Percentiles rank a stretch among this genome's conserved stretches.
Evolutionary conservation across 2,888 invertebrate genomes (phyloP).

Genomic region (Harpagoxenus sublaevis): DNA sequence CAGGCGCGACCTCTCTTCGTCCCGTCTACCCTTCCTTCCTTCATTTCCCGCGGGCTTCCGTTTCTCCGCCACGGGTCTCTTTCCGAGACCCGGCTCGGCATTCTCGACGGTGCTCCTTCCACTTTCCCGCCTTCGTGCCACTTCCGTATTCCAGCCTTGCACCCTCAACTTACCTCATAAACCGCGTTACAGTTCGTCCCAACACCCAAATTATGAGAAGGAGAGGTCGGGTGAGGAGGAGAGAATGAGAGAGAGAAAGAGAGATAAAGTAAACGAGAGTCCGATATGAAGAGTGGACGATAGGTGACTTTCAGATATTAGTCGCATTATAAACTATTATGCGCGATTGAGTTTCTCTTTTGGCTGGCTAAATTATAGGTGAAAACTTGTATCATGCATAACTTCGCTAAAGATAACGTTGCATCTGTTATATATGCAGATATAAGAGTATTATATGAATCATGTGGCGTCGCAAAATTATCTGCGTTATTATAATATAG

Average conservation of each 20-base stretch:
- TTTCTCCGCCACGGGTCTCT: conserved; percentile 22
- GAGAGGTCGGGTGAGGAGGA: not conserved
- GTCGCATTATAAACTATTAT: conserved; percentile 65
- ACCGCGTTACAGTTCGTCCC: conserved; percentile 61
- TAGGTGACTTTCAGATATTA: conserved; percentile 65
- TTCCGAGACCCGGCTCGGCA: conserved; percentile 10
- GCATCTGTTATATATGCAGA: not conserved
- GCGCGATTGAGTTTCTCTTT: conserved; percentile 59
- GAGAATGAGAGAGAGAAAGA: not conserved
- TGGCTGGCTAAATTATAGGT: conserved; percentile 63
- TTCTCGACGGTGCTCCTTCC: conserved; percentile 29
- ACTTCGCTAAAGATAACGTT: not conserved
- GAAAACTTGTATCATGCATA: conserved; percentile 23
- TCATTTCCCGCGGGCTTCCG: conserved; percentile 27
- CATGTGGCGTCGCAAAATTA: conserved; percentile 36
- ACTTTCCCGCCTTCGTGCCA: conserved; percentile 21
- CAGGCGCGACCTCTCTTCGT: conserved; percentile 27
- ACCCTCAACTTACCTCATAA: conserved; percentile 54
- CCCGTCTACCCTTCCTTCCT: not conserved
- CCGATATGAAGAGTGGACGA: conserved; percentile 16
- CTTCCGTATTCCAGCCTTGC: conserved; percentile 57
- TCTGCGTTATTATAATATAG: conserved; percentile 9
- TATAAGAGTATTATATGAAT: conserved; percentile 27
- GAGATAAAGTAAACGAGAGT: conserved; percentile 27
- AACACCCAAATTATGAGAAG: conserved; percentile 46